Base-by-base conservation (phyloP, 2,113 vertebrate genomes). In the Hylia prasina region DNA sequence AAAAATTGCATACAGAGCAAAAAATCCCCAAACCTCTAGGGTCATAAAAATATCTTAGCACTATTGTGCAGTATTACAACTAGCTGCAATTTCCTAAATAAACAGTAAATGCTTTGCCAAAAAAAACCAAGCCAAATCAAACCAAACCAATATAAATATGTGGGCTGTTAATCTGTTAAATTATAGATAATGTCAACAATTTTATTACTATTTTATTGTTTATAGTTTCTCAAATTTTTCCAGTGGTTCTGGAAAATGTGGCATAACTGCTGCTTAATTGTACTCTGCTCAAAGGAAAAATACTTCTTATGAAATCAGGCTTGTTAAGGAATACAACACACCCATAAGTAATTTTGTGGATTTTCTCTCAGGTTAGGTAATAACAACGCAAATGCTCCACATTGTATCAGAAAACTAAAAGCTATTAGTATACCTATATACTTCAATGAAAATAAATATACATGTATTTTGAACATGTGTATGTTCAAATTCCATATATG, bases 171-270 rank as follows among this genome's bases (percentile, higher is more conserved):
- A 82, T 93, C 69, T 89, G 20, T 77, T 93, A 87, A 94, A 93
- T 89, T 94, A 89, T 89, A 71, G 77, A 89, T 89, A 68, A 89
- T 22, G 13, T 50, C 83, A 91, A 82, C 23, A 70, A 90, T 90
- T 90, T 79, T 91, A 93, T 87, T 90, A 71, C 48, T 79, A 39
- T 47, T 91, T 76, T 50, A 85, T 77, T 87, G 45, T 80, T 93
- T 93, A 78, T 44, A 86, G 44, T 68, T 81, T 75, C 40, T 87
- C 47, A 7, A 91, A 84, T 30, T 88, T 94, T 82, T 90, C 30
- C 19, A 50, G 11, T 35, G 37, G 42, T 72, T 87, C 47, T 80
- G 28, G 33, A 80, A 94, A 95, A 76, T 40, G 10, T 69, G 68
- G 51, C 40, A 40, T 69, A 82, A 53, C 6, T 65, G 21, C 54